These are phyloP conservation scores for Lissocephala sabroskyi DNA, from an alignment of 2,888 invertebrate species.

Conservation along the genomic window DNA sequence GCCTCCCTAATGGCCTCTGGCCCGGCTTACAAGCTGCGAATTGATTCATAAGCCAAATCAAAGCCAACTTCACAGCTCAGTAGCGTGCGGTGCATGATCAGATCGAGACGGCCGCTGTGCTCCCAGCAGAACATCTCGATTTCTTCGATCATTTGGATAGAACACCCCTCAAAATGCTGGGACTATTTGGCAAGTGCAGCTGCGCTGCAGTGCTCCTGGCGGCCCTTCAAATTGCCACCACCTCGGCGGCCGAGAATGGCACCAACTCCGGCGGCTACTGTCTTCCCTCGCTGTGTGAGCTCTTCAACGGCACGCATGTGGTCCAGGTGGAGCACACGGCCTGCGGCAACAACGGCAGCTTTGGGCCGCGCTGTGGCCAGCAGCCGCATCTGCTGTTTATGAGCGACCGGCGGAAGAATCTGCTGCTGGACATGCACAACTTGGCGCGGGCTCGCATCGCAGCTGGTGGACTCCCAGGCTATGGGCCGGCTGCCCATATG, in stretches of 20 bases:
- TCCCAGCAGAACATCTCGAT: neutral
- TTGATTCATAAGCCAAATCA: conserved; percentile 38
- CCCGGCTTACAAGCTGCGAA: neutral
- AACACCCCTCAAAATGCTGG: conserved; percentile 1
- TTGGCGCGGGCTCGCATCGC: conserved; percentile 66
- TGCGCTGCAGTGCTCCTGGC: conserved; percentile 31
- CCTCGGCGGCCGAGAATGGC: neutral
- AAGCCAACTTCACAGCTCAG: conserved; percentile 24
- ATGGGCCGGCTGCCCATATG: conserved; percentile 63
- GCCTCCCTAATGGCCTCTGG: conserved; percentile 1
- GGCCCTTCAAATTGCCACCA: neutral
- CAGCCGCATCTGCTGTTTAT: conserved; percentile 56
- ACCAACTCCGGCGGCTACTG: no score
- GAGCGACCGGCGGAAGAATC: conserved; percentile 62
- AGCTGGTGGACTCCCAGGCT: conserved; percentile 57
- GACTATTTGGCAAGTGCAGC: conserved; percentile 33
- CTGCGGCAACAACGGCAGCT: conserved; percentile 59
- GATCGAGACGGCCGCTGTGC: neutral
- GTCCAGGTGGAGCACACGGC: conserved; percentile 55
- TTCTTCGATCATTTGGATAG: neutral
- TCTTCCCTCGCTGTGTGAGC: conserved; percentile 51
- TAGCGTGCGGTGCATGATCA: conserved; percentile 22
- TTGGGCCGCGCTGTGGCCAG: conserved; percentile 46
- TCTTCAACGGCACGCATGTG: conserved; percentile 65
- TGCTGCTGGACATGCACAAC: conserved; percentile 69